Evolutionary conservation across 2,888 invertebrate genomes (phyloP), one percentile per base, ranked within the genome.

Genomic region (Xanthorhoe designata): DNA sequence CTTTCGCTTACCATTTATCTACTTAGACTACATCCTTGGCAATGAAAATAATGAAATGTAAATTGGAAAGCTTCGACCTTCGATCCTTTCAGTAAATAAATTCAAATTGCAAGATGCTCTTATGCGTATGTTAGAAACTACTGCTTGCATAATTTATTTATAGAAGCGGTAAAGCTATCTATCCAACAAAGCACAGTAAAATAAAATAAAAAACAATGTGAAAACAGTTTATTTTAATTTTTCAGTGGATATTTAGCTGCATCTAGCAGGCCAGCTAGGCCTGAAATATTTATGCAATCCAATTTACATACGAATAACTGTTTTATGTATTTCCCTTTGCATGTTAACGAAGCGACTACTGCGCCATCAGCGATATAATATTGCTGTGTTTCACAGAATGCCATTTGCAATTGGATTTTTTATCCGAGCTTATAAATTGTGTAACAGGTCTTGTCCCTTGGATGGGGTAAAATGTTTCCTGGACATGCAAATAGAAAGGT

Each of bases 11-110:
- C 32, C 32, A 32, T 6, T 32, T 60, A 53, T 61, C n/a, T n/a
- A n/a, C n/a, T 45, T 52, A 38, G 29, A 24, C 50, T 35, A 51
- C 18, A 61, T 62, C 54, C 66, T 59, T 51, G 50, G n/a, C 51
- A 35, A 66, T 66, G 59, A 66, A 68, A 58, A 57, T 53, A 64
- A 63, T 58, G 61, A 62, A 64, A 55, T 68, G 68, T 62, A 58
- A 68, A 68, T 64, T 59, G 68, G 61, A 64, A 59, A 9, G 59
- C 61, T 61, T 61, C 18, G 55, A 64, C 64, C 61, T 64, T 62
- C 64, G 64, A 64, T 68, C 64, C 61, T 64, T 58, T 68, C 56
- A 63, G 63, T 19, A 24, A 59, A 62, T 59, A 24, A 56, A 56
- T 63, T 56, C 42, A 35, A 59, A 63, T 56, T 56, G 63, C 60